Evolutionary conservation across 2,888 invertebrate species (phyloP).

Genomic region (Agrotis ipsilon): DNA sequence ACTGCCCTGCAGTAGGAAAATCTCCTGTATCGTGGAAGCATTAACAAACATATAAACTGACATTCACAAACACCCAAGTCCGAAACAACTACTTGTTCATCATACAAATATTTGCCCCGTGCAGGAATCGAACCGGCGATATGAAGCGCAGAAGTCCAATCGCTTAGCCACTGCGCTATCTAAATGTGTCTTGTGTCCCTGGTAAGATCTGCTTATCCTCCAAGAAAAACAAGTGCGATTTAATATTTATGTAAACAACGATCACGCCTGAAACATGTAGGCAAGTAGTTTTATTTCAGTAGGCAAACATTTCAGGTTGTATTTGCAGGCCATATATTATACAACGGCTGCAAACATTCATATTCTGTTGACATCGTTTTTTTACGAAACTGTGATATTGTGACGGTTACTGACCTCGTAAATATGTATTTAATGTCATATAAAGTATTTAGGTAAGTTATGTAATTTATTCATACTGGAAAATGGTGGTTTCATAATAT

Average conservation of each 20-base stretch:
- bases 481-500: no score
- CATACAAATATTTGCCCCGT: no score
- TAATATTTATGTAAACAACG: neutral
- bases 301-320: slow-evolving; percentile 37
- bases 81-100: no score
- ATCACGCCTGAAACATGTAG: slow-evolving; percentile 15
- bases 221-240: neutral
- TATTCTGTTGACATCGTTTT: slow-evolving; percentile 41
- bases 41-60: no score
- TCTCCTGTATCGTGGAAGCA: no score
- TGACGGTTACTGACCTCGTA: slow-evolving; percentile 51
- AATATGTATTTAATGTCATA: slow-evolving; percentile 9
- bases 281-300: slow-evolving; percentile 27
- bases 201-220: no score
- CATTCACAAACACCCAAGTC: no score
- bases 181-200: no score
- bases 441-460: neutral
- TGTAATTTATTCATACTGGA: neutral
- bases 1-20: no score
- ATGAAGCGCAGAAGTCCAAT: no score
- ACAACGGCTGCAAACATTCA: slow-evolving; percentile 34
- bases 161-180: no score
- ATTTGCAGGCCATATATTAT: slow-evolving; percentile 46
- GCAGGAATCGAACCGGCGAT: no score
- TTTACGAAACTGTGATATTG: slow-evolving; percentile 53